These are phyloP conservation scores for Pammene fasciana DNA, from an alignment of 2,888 invertebrate species.

Conservation along the genomic window DNA sequence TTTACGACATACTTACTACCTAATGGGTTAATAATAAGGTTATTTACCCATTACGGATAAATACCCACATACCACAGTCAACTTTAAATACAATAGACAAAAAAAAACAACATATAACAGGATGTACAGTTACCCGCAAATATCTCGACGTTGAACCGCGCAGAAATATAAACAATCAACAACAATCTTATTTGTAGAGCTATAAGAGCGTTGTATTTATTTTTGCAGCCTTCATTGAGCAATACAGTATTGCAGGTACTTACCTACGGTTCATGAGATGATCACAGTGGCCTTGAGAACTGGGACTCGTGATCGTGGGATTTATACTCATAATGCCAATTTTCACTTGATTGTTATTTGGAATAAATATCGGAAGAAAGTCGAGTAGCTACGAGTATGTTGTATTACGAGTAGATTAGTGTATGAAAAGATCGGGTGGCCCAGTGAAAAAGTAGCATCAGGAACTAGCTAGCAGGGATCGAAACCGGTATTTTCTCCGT, in stretches of 20 bases:
- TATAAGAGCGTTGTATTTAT: no score
- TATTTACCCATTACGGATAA: background rate
- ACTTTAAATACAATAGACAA: constrained; percentile 17
- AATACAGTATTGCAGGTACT: background rate
- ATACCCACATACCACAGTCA: constrained; percentile 1
- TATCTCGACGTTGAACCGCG: no score
- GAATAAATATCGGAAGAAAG: background rate
- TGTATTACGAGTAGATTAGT: no score
- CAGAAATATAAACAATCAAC: no score
- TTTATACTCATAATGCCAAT: background rate
- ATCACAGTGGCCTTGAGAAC: constrained; percentile 24
- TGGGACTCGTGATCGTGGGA: constrained; percentile 22
- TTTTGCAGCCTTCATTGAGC: no score
- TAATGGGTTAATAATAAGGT: constrained; percentile 1
- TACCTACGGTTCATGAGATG: background rate
- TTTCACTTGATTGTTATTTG: constrained; percentile 8
- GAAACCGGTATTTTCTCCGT: no score
- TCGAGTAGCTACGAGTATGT: no score
- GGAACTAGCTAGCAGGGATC: no score
- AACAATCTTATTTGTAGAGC: no score
- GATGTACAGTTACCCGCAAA: no score
- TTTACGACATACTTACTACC: background rate
- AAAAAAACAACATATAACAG: constrained; percentile 1
- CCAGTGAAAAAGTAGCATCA: no score
- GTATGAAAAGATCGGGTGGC: no score